A percentile compares a stretch with the other conserved stretches of the same genome.
phyloP scores from a whole-genome alignment of 2,888 invertebrate species.

The Athalia circularis region DNA sequence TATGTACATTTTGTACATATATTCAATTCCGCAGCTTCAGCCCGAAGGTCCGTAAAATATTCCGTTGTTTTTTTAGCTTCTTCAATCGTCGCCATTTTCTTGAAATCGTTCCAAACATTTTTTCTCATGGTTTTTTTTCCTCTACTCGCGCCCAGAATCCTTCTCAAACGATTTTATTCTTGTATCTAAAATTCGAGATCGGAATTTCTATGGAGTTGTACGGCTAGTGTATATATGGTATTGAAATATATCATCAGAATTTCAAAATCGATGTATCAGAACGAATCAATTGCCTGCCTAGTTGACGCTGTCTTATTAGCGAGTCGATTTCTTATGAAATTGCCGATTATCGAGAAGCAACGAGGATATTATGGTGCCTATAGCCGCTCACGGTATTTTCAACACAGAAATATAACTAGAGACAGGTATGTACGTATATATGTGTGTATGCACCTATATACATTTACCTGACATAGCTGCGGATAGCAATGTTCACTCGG shows the following conservation, averaged over 20 bases:
- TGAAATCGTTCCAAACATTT: no score
- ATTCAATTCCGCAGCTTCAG: no score
- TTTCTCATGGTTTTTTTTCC: no score
- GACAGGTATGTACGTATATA: constrained; percentile 36
- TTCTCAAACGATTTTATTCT: no score
- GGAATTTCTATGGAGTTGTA: no score
- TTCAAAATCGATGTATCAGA: not conserved
- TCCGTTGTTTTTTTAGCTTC: constrained; percentile 51
- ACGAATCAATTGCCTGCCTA: constrained; percentile 37
- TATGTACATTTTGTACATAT: no score
- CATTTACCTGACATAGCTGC: not conserved
- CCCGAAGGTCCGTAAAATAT: constrained; percentile 34
- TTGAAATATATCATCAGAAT: no score
- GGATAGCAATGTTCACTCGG: constrained; percentile 61
- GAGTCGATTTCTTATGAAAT: constrained; percentile 58
- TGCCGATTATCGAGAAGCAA: constrained; percentile 49
- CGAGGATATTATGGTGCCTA: constrained; percentile 53
- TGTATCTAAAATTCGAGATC: no score
- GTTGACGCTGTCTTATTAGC: constrained; percentile 48
- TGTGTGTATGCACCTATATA: constrained; percentile 9
- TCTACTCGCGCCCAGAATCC: no score
- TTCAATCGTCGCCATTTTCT: constrained; percentile 64
- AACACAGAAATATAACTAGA: constrained; percentile 29
- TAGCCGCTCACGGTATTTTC: constrained; percentile 47
- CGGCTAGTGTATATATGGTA: no score